Evolutionary conservation across 2,797 vertebrate genomes (phyloP).

Genomic region (Hippopotamyrus pictus): DNA sequence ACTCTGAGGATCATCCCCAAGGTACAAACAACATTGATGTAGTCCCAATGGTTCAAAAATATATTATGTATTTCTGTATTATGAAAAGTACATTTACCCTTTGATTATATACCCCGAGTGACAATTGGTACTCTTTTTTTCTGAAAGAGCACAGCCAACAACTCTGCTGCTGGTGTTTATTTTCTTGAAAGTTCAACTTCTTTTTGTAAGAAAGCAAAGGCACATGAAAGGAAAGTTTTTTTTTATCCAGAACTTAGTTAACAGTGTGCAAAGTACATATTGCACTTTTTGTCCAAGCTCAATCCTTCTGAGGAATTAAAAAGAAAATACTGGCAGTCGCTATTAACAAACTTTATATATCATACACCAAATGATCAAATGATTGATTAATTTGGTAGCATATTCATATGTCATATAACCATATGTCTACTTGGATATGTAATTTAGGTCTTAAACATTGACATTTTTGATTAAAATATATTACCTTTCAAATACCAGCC

Average conservation of each 20-base stretch:
- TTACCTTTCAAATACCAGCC: background rate
- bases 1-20: background rate
- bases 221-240: background rate
- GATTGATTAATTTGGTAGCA: background rate
- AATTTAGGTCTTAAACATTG: background rate
- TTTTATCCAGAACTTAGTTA: background rate
- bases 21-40: background rate
- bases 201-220: background rate
- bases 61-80: background rate
- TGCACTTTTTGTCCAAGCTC: background rate
- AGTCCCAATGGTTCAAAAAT: background rate
- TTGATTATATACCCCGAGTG: background rate
- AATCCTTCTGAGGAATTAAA: background rate
- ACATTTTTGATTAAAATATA: background rate
- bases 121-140: background rate
- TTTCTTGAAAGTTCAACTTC: background rate
- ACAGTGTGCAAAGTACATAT: background rate
- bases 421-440: background rate
- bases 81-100: background rate
- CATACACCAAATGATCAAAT: background rate
- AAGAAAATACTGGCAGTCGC: background rate
- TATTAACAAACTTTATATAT: background rate
- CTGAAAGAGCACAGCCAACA: background rate
- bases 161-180: background rate
- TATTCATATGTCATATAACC: background rate